Evolutionary conservation across 2,113 vertebrate genomes (phyloP), one percentile per base, ranked within the genome.

Genomic region (Narcine bancroftii): DNA sequence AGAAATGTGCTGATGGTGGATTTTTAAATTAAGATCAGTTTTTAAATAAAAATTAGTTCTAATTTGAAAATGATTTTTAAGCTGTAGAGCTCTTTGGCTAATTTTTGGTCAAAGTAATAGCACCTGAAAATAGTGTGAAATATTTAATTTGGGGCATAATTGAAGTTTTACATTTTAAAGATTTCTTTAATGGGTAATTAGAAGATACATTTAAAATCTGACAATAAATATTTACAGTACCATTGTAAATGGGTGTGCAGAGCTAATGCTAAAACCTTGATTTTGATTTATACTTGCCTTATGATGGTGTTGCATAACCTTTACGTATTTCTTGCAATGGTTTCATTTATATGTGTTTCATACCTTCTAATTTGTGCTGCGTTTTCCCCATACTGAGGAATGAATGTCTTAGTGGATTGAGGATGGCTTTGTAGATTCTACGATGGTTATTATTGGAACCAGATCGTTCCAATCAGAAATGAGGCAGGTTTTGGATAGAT

Each of bases 331-430:
- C 81, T n/a, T 29, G 53, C 60, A 29, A 33, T 29, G 2, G 50
- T 33, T 85, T 56, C 50, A 83, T 83, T 10, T n/a, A 33, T 60
- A 50, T 19, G 33, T 6, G 4, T 85, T 56, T 13, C 6, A 33
- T 50, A 85, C 29, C 81, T 85, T 60, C n/a, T 50, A 9, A n/a
- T 33, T 50, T 85, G 50, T 85, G 93, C 94, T 95, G 93, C 83
- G 93, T 94, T 95, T 95, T 96, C n/a, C n/a, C n/a, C n/a, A n/a
- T n/a, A n/a, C n/a, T n/a, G n/a, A n/a, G n/a, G n/a, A n/a, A n/a
- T n/a, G n/a, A n/a, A n/a, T n/a, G n/a, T n/a, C n/a, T n/a, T n/a
- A n/a, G n/a, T n/a, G n/a, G n/a, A n/a, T n/a, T n/a, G n/a, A n/a
- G n/a, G n/a, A n/a, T n/a, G n/a, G n/a, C n/a, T n/a, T n/a, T n/a